phyloP scores from a whole-genome alignment of 2,113 vertebrate species.

The Passer domesticus region DNA sequence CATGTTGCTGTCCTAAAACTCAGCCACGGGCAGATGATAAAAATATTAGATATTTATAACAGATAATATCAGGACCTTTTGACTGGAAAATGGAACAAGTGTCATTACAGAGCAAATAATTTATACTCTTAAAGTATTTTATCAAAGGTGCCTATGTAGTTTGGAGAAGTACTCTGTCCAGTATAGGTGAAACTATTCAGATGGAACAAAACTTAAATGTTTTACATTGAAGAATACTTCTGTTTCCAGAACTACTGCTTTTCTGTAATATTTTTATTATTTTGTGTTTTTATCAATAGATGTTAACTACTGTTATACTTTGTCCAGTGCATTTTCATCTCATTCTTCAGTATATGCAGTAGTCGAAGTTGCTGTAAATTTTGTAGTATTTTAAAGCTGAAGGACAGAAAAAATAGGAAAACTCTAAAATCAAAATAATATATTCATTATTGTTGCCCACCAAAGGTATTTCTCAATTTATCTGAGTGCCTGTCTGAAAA shows the following conservation, averaged over 20 bases:
- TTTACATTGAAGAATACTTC: not conserved
- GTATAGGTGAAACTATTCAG: not conserved
- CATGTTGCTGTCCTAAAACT: not conserved
- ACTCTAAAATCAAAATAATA: not conserved
- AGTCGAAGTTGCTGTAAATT: not conserved
- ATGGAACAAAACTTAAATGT: not conserved
- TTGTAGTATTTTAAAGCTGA: not conserved
- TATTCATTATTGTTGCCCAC: not conserved
- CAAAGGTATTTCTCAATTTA: not conserved
- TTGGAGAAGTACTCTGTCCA: not conserved
- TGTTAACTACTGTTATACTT: not conserved
- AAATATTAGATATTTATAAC: not conserved
- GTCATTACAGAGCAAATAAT: not conserved
- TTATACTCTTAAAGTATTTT: not conserved
- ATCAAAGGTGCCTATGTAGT: not conserved
- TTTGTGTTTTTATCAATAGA: not conserved
- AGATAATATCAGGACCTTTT: not conserved
- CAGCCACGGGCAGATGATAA: not conserved
- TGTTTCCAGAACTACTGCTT: not conserved
- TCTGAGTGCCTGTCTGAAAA: not conserved
- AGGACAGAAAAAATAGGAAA: not conserved
- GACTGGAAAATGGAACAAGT: not conserved
- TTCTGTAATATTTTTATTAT: not conserved
- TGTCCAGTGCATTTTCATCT: conserved; percentile 55
- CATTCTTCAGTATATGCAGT: not conserved